Conservation (phyloP, 2,888 invertebrate species). For the Slavum lentiscoides region DNA sequence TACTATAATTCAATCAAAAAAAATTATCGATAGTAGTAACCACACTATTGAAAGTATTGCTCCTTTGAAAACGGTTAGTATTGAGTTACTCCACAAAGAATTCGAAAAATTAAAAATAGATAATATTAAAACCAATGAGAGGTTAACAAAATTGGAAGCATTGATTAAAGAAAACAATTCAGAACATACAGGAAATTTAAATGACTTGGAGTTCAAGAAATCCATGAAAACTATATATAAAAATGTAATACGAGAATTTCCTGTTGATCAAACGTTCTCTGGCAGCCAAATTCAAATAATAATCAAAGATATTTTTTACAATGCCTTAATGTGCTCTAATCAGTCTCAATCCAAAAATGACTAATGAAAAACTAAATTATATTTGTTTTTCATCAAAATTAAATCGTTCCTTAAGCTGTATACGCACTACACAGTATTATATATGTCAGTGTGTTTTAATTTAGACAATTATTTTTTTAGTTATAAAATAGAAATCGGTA, state of each 20-base stretch:
- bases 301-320: constrained; percentile 33
- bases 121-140: constrained; percentile 19
- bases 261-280: constrained; percentile 36
- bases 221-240: constrained; percentile 10
- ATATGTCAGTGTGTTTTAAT: too few species aligned
- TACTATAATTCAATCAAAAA: not conserved
- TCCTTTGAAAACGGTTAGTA: not conserved
- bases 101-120: constrained; percentile 36
- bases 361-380: too few species aligned
- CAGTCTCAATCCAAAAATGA: not conserved
- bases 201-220: constrained; percentile 19
- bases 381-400: too few species aligned
- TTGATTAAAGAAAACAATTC: not conserved
- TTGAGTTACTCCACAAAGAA: constrained; percentile 31
- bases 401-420: too few species aligned
- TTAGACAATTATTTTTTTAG: not conserved
- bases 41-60: not conserved
- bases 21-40: not conserved
- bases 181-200: not conserved
- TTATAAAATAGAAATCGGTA: not conserved
- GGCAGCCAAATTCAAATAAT: constrained; percentile 32
- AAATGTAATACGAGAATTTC: constrained; percentile 21
- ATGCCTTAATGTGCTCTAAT: not conserved
- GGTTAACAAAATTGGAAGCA: constrained; percentile 33
- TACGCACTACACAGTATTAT: not conserved